Evolutionary conservation across 1,140 invertebrate species (phyloP).

Genomic region (Zelostemma sp.): DNA sequence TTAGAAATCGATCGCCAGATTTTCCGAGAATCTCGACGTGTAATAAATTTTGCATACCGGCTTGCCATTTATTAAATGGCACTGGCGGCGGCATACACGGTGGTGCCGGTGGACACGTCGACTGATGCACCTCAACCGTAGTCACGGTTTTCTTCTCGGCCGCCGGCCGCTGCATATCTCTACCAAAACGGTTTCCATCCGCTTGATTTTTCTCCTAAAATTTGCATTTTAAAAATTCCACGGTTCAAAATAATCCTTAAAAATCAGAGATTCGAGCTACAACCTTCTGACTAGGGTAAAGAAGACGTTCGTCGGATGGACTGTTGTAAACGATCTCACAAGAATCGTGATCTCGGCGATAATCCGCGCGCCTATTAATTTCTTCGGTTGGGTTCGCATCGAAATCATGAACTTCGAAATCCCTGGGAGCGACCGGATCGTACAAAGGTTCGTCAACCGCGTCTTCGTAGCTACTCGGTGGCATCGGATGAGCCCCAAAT

Average conservation of each 20-base stretch:
- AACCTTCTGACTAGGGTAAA: constrained; percentile 50
- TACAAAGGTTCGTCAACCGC: constrained; percentile 65
- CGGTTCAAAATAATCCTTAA: too few relatives aligned
- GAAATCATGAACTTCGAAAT: constrained; percentile 67
- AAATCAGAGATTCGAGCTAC: too few relatives aligned
- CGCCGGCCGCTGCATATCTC: constrained; percentile 39
- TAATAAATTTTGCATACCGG: constrained; percentile 48
- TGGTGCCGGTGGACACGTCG: constrained; percentile 62
- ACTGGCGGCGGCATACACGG: constrained; percentile 60
- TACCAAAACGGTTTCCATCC: constrained; percentile 27
- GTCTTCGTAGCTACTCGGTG: constrained; percentile 52
- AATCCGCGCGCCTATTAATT: constrained; percentile 59
- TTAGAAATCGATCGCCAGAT: too few relatives aligned
- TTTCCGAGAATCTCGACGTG: too few relatives aligned
- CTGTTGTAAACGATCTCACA: constrained; percentile 55
- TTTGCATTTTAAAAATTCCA: not conserved
- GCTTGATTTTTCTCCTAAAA: constrained; percentile 55
- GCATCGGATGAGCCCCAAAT: constrained; percentile 34
- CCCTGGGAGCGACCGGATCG: constrained; percentile 64
- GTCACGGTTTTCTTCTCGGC: constrained; percentile 64
- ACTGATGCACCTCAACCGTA: constrained; percentile 66
- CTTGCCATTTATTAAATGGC: constrained; percentile 65
- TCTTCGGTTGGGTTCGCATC: constrained; percentile 66
- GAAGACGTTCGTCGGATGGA: constrained; percentile 49
- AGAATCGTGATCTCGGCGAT: constrained; percentile 55